Conservation (phyloP, 2,888 invertebrate species). For the Agonopterix heracliana region DNA sequence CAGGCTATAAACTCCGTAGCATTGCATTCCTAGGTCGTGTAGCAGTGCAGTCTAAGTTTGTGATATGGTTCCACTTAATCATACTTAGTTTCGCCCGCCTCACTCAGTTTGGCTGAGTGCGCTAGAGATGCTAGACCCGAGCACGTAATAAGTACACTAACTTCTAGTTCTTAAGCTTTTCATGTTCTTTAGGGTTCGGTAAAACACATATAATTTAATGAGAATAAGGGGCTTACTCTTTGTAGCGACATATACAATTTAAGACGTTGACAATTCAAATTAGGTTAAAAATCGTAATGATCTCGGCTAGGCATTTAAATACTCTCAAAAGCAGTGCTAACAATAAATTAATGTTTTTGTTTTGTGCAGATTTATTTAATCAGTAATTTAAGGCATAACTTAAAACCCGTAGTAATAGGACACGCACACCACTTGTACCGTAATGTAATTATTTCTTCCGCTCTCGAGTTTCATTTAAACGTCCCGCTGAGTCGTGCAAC, state of each 20-base stretch:
- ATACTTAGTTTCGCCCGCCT: conserved; percentile 27
- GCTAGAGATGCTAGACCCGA: conserved; percentile 27
- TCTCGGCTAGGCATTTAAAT: too few species aligned
- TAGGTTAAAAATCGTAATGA: too few species aligned
- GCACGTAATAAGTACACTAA: conserved; percentile 36
- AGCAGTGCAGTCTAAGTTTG: conserved; percentile 31
- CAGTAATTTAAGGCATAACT: neutral
- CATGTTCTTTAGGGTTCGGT: conserved; percentile 13
- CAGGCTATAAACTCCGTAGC: conserved; percentile 25
- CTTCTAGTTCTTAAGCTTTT: conserved; percentile 31
- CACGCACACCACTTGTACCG: conserved; percentile 21
- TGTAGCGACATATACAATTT: too few species aligned
- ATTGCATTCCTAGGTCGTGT: conserved; percentile 24
- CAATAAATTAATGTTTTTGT: too few species aligned
- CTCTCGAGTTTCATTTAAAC: conserved; percentile 23
- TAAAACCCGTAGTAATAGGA: conserved; percentile 13
- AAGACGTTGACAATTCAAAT: too few species aligned
- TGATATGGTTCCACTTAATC: conserved; percentile 40
- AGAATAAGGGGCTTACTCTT: too few species aligned
- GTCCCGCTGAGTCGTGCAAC: conserved; percentile 17
- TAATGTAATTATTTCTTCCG: conserved; percentile 25
- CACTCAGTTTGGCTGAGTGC: conserved; percentile 31
- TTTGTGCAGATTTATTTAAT: neutral
- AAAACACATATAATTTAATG: too few species aligned
- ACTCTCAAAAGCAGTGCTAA: too few species aligned